Conservation (phyloP, 1,140 invertebrate species). For the Battus philenor region DNA sequence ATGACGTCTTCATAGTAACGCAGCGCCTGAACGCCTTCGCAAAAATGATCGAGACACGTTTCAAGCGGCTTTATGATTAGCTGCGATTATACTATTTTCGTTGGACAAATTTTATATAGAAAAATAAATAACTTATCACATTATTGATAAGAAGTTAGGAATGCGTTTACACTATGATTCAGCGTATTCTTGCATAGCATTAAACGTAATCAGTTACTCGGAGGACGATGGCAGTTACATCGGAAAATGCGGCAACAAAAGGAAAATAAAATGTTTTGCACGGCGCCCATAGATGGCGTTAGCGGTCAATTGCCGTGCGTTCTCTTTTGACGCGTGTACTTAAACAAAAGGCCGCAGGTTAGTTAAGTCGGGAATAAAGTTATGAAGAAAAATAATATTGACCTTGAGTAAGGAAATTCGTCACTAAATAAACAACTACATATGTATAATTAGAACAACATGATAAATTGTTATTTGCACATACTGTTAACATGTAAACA, state of each 20-base stretch:
- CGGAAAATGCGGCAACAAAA: too few relatives aligned
- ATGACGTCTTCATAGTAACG: conserved; percentile 23
- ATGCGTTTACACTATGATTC: too few relatives aligned
- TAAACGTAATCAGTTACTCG: too few relatives aligned
- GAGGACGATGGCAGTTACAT: too few relatives aligned
- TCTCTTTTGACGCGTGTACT: too few relatives aligned
- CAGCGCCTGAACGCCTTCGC: background rate
- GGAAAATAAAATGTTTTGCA: too few relatives aligned
- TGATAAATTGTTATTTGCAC: background rate
- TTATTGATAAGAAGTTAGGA: too few relatives aligned
- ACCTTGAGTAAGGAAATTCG: background rate
- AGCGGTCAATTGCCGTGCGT: too few relatives aligned
- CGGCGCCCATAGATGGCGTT: too few relatives aligned
- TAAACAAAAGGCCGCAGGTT: background rate
- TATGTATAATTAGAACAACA: background rate
- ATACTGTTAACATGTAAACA: background rate
- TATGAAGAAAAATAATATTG: background rate
- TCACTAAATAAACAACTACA: background rate
- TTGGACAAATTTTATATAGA: too few relatives aligned
- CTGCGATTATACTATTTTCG: background rate
- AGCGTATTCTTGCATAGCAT: too few relatives aligned
- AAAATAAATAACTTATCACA: too few relatives aligned
- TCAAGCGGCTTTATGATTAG: conserved; percentile 5
- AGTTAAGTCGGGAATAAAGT: background rate
- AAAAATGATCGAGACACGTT: conserved; percentile 8